A percentile compares a stretch with the other conserved stretches of the same genome.
phyloP scores from a whole-genome alignment of 2,888 invertebrate genomes.

The Habroteleia sp. region DNA sequence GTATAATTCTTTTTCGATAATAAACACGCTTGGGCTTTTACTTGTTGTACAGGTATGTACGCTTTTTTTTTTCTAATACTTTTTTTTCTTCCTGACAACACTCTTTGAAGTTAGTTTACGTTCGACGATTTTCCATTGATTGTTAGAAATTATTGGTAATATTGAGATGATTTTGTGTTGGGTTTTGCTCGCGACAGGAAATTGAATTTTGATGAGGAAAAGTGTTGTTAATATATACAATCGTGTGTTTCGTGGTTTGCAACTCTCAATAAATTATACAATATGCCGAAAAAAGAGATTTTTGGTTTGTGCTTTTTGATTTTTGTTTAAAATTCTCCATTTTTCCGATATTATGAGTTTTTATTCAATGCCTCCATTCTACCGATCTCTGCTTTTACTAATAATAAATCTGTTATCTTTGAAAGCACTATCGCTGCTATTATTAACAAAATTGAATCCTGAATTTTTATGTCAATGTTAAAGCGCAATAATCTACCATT shows the following conservation, averaged over 20 bases:
- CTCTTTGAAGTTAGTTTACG: slow-evolving; percentile 11
- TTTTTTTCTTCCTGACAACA: not conserved
- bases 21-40: slow-evolving; percentile 38
- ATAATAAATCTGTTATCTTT: no score
- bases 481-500: no score
- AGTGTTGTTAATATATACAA: slow-evolving; percentile 36
- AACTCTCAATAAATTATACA: slow-evolving; percentile 35
- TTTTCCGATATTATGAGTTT: slow-evolving; percentile 22
- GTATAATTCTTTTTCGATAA: slow-evolving; percentile 48
- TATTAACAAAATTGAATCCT: no score
- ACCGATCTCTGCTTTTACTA: no score
- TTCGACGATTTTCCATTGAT: slow-evolving; percentile 35
- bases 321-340: slow-evolving; percentile 26
- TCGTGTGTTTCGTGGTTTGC: slow-evolving; percentile 14
- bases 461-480: no score
- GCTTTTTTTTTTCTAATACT: no score
- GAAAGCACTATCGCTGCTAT: no score
- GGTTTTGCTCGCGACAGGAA: slow-evolving; percentile 18
- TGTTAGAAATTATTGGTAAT: slow-evolving; percentile 42
- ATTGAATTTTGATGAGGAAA: slow-evolving; percentile 54
- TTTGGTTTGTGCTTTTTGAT: slow-evolving; percentile 37
- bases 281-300: slow-evolving; percentile 1
- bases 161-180: slow-evolving; percentile 32
- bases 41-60: slow-evolving; percentile 14
- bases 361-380: slow-evolving; percentile 19